Base-by-base conservation (phyloP, 2,888 invertebrate genomes). In the Xestia xanthographa region DNA sequence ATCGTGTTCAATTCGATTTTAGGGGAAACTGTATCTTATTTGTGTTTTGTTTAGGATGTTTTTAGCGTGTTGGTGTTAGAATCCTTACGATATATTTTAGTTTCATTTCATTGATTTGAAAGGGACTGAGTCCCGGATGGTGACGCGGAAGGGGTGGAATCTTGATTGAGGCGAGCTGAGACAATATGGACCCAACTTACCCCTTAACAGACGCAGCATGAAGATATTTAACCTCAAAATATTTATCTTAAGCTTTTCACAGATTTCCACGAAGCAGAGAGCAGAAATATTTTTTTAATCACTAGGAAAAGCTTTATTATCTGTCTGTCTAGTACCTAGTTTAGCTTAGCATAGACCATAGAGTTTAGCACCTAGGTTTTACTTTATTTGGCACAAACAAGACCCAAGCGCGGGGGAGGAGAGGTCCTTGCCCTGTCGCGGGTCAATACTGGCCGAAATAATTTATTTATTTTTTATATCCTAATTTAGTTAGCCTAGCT, bases 1-100 rank as follows among this genome's bases (percentile, higher is more conserved):
- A 92, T 88, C 87, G 88, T 89, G 90, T 89, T 89, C 89, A 66
- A 74, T 73, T 77, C 45, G 60, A 69, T 73, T 85, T 83, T 77
- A 85, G 73, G 58, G 73, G 41, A 83, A 63, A 63, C 56, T 72
- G 73, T 82, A 65, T 85, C 82, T 72, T 83, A 85, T 82, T 53
- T 65, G n/a, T 65, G 72, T 72, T 50, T 26, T 22, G 5, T 82
- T 77, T 82, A 85, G 76, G 82, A 72, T 76, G 71, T 53, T 72
- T 72, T 85, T 85, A 14, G 75, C 80, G 9, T 68, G 70, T 48
- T 38, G 14, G 34, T 48, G 48, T 71, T 53, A 26, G 41, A 66
- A 66, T 71, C 80, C 56, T 66, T 71, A 56, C 53, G 50, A 71
- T 69, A 34, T 53, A 58, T 82, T 75, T 80, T 72, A 72, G 73